A percentile compares a stretch with the other conserved stretches of the same genome.
These are phyloP conservation scores for Saguinus midas DNA, from an alignment of 2,113 vertebrate species.

Conservation along the genomic window DNA sequence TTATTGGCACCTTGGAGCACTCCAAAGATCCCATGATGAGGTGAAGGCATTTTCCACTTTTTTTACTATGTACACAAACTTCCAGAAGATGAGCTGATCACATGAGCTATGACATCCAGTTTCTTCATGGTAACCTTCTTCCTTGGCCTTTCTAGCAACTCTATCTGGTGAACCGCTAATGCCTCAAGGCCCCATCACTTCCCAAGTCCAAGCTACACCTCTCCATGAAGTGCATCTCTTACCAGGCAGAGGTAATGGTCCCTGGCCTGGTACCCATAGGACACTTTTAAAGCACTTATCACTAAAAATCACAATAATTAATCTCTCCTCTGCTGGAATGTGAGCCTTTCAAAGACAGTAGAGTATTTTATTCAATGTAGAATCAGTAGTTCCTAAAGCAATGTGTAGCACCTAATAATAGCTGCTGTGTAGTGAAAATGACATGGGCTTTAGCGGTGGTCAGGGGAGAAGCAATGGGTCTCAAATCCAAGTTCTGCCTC, in stretches of 20 bases:
- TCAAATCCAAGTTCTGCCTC: background rate
- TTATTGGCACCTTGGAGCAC: rapidly evolving
- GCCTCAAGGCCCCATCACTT: background rate
- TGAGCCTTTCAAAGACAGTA: slow-evolving; percentile 28
- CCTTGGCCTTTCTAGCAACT: background rate
- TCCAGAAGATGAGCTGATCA: background rate
- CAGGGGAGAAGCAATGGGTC: rapidly evolving
- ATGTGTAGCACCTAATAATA: slow-evolving; percentile 24
- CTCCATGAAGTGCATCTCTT: rapidly evolving
- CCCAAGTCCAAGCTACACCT: background rate
- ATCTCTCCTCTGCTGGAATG: slow-evolving; percentile 36
- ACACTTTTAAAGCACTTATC: slow-evolving; percentile 2
- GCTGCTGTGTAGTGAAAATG: background rate
- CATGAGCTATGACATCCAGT: too few species aligned
- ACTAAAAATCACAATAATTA: slow-evolving; percentile 55
- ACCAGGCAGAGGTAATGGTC: background rate
- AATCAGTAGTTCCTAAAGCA: slow-evolving; percentile 65
- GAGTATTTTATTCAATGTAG: slow-evolving; percentile 18
- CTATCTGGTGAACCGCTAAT: background rate
- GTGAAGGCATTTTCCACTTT: background rate
- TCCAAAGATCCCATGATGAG: background rate
- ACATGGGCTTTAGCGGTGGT: background rate
- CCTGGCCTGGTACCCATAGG: background rate
- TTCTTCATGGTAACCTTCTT: background rate
- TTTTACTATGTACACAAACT: background rate